Evolutionary conservation across 2,113 vertebrate genomes (phyloP).

Genomic region (Bettongia penicillata): DNA sequence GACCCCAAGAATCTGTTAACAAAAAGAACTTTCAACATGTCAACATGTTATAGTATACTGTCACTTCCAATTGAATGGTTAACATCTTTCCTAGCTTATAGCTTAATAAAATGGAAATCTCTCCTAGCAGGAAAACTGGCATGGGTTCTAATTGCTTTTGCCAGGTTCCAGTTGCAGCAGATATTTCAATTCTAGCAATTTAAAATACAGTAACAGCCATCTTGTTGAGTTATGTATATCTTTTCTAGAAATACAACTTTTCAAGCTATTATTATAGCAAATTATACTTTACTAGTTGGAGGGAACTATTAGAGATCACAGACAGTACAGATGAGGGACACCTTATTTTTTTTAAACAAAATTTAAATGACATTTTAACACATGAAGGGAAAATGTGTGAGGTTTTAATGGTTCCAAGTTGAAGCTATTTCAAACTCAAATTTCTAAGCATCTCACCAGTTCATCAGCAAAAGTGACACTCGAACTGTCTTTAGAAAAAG

Average conservation of each 20-base stretch:
- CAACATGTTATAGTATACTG: slow-evolving; percentile 46
- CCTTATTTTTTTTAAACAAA: slow-evolving; percentile 7
- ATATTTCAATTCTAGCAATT: slow-evolving; percentile 35
- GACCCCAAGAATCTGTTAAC: slow-evolving; percentile 58
- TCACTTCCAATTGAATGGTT: slow-evolving; percentile 22
- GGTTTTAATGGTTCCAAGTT: slow-evolving; percentile 29
- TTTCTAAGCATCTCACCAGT: slow-evolving; percentile 44
- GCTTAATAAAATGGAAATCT: slow-evolving; percentile 50
- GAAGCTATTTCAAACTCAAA: slow-evolving; percentile 41
- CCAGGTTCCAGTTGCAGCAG: slow-evolving; percentile 13
- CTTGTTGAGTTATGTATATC: slow-evolving; percentile 18
- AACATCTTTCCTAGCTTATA: slow-evolving; percentile 45
- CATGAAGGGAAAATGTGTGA: not conserved
- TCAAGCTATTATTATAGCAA: slow-evolving; percentile 10
- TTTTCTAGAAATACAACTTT: slow-evolving; percentile 45
- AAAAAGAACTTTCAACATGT: slow-evolving; percentile 25
- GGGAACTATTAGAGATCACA: slow-evolving; percentile 3
- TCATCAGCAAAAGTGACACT: slow-evolving; percentile 6
- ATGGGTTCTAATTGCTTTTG: slow-evolving; percentile 34
- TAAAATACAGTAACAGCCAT: slow-evolving; percentile 17
- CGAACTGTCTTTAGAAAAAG: not conserved
- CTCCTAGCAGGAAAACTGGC: slow-evolving; percentile 11
- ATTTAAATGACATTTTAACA: slow-evolving; percentile 53
- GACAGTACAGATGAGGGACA: slow-evolving; percentile 23
- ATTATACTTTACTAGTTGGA: slow-evolving; percentile 16